Percentiles rank a stretch among this genome's conserved stretches.
phyloP scores from a whole-genome alignment of 2,797 vertebrate species.

The Hybognathus amarus region DNA sequence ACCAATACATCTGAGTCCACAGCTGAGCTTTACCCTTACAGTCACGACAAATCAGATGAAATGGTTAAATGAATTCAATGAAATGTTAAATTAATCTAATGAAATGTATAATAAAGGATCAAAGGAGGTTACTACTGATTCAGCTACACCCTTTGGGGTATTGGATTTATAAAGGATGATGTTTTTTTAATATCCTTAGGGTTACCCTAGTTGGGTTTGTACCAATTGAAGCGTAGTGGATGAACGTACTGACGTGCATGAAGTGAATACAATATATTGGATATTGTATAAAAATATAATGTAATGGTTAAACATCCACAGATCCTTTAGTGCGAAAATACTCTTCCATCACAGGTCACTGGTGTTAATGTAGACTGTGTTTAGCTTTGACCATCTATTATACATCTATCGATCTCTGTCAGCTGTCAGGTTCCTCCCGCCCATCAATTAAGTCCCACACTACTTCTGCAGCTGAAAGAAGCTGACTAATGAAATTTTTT shows the following conservation, averaged over 20 bases:
- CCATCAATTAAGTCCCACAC: background rate
- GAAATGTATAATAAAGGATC: conserved; percentile 2
- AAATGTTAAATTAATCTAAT: background rate
- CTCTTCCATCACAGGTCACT: background rate
- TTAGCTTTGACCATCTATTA: background rate
- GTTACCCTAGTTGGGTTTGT: background rate
- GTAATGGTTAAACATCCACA: background rate
- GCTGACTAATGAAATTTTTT: background rate
- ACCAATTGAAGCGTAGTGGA: background rate
- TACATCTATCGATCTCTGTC: background rate
- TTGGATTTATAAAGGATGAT: background rate
- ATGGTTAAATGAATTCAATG: background rate
- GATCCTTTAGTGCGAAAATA: background rate
- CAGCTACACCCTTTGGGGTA: background rate
- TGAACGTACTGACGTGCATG: background rate
- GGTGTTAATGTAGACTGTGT: conserved; percentile 3
- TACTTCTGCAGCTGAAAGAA: conserved; percentile 2
- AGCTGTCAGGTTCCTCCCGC: conserved; percentile 2
- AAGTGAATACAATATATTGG: background rate
- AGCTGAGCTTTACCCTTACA: conserved; percentile 31
- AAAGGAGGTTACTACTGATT: background rate
- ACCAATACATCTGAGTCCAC: conserved; percentile 26
- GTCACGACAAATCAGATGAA: conserved; percentile 28
- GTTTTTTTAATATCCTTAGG: background rate
- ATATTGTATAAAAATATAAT: background rate